Evolutionary conservation across 1,140 invertebrate genomes (phyloP).

Genomic region (Dermatophagoides farinae): DNA sequence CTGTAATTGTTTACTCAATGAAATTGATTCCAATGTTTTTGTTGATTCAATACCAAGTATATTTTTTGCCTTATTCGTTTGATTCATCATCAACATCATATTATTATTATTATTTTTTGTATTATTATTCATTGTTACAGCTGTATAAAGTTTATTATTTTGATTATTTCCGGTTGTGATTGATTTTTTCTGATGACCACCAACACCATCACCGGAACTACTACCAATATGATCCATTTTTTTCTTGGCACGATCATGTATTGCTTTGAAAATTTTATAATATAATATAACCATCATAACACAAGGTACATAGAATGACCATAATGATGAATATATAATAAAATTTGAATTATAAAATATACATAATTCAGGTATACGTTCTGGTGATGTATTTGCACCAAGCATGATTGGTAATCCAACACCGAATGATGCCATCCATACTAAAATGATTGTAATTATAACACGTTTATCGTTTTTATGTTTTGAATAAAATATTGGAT

Average conservation of each 20-base stretch:
- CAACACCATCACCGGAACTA: background rate
- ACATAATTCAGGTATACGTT: constrained; percentile 32
- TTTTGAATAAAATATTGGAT: constrained; percentile 95
- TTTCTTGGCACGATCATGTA: constrained; percentile 61
- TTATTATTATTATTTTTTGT: no score
- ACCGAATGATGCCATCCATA: constrained; percentile 84
- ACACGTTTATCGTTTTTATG: constrained; percentile 91
- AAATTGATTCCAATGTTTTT: no score
- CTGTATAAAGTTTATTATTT: no score
- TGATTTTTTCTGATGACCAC: no score
- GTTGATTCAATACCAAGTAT: no score
- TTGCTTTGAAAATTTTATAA: constrained; percentile 84
- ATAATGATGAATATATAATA: constrained; percentile 88
- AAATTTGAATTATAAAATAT: constrained; percentile 95
- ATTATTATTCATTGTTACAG: no score
- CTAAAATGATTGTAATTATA: constrained; percentile 79
- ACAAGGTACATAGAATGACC: constrained; percentile 97
- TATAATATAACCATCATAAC: constrained; percentile 97
- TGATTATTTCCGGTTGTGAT: no score
- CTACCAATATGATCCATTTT: constrained; percentile 23
- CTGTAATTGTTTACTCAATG: background rate
- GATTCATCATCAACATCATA: no score
- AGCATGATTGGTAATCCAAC: constrained; percentile 94
- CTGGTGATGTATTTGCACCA: constrained; percentile 67
- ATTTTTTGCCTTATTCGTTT: no score